These are phyloP conservation scores for Zaprionus camerounensis DNA, from an alignment of 1,140 invertebrate genomes.

Conservation along the genomic window DNA sequence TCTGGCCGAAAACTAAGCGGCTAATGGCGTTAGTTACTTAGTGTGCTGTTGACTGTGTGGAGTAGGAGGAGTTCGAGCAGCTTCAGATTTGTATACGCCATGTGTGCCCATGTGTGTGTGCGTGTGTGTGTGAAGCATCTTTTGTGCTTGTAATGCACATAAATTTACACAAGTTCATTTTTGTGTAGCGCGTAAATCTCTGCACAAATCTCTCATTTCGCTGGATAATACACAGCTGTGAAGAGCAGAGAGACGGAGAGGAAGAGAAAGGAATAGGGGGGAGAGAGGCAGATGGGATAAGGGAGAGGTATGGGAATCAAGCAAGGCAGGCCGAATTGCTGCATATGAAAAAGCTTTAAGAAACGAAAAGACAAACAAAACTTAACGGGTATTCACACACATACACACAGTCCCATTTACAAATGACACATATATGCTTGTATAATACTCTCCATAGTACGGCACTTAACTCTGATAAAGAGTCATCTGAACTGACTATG, in stretches of 20 bases:
- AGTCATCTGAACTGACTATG: slow-evolving; percentile 63
- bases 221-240: slow-evolving; percentile 1
- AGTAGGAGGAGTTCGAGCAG: slow-evolving; percentile 13
- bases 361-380: slow-evolving; percentile 46
- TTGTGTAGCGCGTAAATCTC: slow-evolving; percentile 72
- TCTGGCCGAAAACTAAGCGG: slow-evolving; percentile 55
- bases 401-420: slow-evolving; percentile 4
- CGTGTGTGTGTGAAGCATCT: not conserved
- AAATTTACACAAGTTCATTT: slow-evolving; percentile 77
- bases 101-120: slow-evolving; percentile 3
- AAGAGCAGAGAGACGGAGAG: not conserved
- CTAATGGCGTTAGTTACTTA: slow-evolving; percentile 78
- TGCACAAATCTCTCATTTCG: slow-evolving; percentile 75
- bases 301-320: not conserved
- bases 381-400: slow-evolving; percentile 26
- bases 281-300: not conserved
- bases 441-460: slow-evolving; percentile 35
- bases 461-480: slow-evolving; percentile 70
- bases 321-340: slow-evolving; percentile 14
- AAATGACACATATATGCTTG: slow-evolving; percentile 33
- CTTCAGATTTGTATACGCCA: slow-evolving; percentile 16
- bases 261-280: not conserved
- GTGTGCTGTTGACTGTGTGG: not conserved
- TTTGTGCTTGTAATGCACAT: slow-evolving; percentile 59
- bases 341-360: slow-evolving; percentile 37